Evolutionary conservation across 1,140 invertebrate species (phyloP), one percentile per base, ranked within the genome.

Genomic region (Hormaphis cornu): DNA sequence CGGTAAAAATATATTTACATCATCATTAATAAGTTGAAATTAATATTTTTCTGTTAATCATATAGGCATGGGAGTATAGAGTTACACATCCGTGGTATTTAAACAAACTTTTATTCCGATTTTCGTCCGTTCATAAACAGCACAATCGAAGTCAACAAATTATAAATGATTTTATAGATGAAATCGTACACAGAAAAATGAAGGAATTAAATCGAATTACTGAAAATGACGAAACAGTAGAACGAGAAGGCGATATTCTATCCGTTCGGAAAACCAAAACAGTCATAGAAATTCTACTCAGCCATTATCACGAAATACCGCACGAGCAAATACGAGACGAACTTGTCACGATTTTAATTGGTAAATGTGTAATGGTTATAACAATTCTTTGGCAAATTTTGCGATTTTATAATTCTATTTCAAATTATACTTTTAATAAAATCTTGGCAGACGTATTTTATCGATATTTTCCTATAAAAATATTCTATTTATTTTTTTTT

Each of bases 251-350:
- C 6, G 40, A 50, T n/a, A 24, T n/a, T n/a, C 50, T 48, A 1
- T 9, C 28, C 61, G n/a, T n/a, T n/a, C n/a, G 42, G 2, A 66
- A 66, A 33, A 44, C 28, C 8, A 63, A 66, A 50, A 66, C 61
- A 14, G 10, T 66, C 22, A 66, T 66, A 50, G 61, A 66, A 30
- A 50, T 66, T 50, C 1, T 66, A 0, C 8, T 66, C 18, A 26
- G 14, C 22, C 33, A 66, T 6, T 66, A 48, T 22, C 61, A 66
- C 22, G 18, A 48, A 22, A 66, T 66, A 44, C 33, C 61, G 3
- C 61, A 66, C 14, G 28, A 66, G 10, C 71, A 71, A 46, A 28
- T 71, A 48, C 50, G 71, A 50, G 71, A 71, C 58, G 71, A 71
- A 40, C 33, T 66, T 30, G 42, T 71, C 0, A 71, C 71, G 3